Conservation (phyloP, 2,113 vertebrate species). For the Mungos mungo region DNA sequence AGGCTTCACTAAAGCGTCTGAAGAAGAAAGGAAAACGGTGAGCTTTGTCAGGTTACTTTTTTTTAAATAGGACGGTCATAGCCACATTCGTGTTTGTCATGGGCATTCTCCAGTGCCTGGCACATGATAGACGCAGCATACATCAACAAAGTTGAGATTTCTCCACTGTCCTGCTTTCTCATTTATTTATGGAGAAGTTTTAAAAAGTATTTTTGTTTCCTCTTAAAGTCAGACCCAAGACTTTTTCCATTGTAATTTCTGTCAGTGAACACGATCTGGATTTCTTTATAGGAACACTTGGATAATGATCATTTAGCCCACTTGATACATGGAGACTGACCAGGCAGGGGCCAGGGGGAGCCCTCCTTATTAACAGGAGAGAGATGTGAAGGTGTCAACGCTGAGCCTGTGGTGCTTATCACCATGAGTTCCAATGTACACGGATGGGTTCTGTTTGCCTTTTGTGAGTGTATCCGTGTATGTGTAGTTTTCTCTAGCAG, state of each 20-base stretch:
- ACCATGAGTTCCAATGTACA: neutral
- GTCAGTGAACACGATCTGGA: neutral
- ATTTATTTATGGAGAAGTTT: neutral
- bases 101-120: neutral
- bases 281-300: neutral
- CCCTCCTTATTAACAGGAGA: neutral
- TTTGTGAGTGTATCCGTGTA: neutral
- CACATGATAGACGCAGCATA: neutral
- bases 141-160: neutral
- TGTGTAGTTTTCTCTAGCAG: neutral
- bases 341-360: neutral
- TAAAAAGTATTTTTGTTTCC: neutral
- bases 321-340: neutral
- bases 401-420: neutral
- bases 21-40: slow-evolving; percentile 95
- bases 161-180: neutral
- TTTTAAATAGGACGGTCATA: neutral
- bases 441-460: neutral
- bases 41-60: neutral
- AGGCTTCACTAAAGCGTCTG: slow-evolving; percentile 90
- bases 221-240: neutral
- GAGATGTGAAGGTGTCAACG: neutral
- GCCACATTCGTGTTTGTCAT: neutral
- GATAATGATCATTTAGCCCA: neutral
- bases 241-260: neutral